Evolutionary conservation across 2,797 vertebrate genomes (phyloP).

Genomic region (Crypturellus tataupa): DNA sequence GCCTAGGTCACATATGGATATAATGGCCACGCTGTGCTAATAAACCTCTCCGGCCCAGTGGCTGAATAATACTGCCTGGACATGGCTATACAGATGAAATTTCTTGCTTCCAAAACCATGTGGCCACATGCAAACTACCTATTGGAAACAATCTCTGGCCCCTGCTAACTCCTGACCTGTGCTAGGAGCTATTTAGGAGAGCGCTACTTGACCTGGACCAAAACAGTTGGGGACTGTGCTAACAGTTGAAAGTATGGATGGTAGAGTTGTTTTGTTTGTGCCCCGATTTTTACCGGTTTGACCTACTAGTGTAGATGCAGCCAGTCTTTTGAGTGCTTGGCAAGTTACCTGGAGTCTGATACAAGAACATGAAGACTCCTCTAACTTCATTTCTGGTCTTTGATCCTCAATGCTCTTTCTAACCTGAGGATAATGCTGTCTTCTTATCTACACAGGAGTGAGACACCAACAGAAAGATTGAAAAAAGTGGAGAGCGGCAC

Average conservation of each 20-base stretch:
- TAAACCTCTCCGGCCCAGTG: not conserved
- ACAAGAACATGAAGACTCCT: not conserved
- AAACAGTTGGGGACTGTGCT: not conserved
- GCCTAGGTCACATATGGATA: not conserved
- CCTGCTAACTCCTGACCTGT: not conserved
- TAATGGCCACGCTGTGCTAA: not conserved
- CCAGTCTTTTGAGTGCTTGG: not conserved
- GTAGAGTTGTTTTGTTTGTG: rapidly evolving
- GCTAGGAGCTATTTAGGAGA: not conserved
- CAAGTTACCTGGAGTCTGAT: not conserved
- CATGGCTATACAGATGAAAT: not conserved
- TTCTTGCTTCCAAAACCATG: not conserved
- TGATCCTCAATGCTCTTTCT: not conserved
- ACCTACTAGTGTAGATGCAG: conserved; percentile 19
- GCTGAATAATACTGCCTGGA: not conserved
- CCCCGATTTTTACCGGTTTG: not conserved
- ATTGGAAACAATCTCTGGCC: not conserved
- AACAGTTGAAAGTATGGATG: not conserved
- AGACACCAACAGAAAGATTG: not conserved
- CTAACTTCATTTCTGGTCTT: not conserved
- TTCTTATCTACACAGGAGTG: not conserved
- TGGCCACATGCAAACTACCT: not conserved
- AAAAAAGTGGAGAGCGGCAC: not conserved
- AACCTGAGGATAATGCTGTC: not conserved
- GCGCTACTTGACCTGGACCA: not conserved